Evolutionary conservation across 2,113 vertebrate species (phyloP).

Genomic region (Misgurnus mizolepis): DNA sequence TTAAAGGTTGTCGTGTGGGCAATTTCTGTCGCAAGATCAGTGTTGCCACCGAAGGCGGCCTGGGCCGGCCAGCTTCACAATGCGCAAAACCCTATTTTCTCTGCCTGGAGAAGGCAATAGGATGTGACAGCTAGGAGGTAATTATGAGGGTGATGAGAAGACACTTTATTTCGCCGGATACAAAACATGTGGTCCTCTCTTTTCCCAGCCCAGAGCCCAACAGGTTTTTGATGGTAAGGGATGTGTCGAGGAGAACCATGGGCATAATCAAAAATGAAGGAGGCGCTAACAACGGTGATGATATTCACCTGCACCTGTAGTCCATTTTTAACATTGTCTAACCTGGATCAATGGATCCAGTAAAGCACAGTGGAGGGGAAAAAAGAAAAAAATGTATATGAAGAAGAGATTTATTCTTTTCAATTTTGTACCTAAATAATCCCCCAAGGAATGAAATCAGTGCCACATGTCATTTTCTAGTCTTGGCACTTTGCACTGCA

Average conservation of each 20-base stretch:
- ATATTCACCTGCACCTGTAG: slow-evolving; percentile 40
- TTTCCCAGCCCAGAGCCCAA: slow-evolving; percentile 42
- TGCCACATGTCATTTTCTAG: slow-evolving; percentile 48
- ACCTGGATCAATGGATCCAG: slow-evolving; percentile 6
- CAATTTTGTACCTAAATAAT: slow-evolving; percentile 12
- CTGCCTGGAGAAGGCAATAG: slow-evolving; percentile 16
- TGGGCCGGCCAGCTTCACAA: slow-evolving; percentile 10
- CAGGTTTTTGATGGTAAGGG: slow-evolving; percentile 50
- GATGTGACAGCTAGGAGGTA: slow-evolving; percentile 47
- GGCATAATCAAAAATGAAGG: slow-evolving; percentile 33
- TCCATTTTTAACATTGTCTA: slow-evolving; percentile 31
- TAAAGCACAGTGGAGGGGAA: slow-evolving; percentile 22
- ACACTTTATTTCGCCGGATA: slow-evolving; percentile 49
- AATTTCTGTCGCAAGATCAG: slow-evolving; percentile 31
- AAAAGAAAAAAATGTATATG: slow-evolving; percentile 14
- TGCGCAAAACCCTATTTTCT: slow-evolving; percentile 15
- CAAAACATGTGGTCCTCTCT: slow-evolving; percentile 52
- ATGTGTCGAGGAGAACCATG: slow-evolving; percentile 43
- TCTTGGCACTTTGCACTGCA: slow-evolving; percentile 39
- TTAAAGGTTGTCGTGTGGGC: slow-evolving; percentile 48
- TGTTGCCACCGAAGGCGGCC: not conserved
- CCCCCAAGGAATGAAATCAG: slow-evolving; percentile 34
- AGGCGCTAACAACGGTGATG: slow-evolving; percentile 50
- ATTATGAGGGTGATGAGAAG: slow-evolving; percentile 52
- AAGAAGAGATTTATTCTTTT: slow-evolving; percentile 12